Evolutionary conservation across 2,113 vertebrate genomes (phyloP).

Genomic region (Chionis minor): DNA sequence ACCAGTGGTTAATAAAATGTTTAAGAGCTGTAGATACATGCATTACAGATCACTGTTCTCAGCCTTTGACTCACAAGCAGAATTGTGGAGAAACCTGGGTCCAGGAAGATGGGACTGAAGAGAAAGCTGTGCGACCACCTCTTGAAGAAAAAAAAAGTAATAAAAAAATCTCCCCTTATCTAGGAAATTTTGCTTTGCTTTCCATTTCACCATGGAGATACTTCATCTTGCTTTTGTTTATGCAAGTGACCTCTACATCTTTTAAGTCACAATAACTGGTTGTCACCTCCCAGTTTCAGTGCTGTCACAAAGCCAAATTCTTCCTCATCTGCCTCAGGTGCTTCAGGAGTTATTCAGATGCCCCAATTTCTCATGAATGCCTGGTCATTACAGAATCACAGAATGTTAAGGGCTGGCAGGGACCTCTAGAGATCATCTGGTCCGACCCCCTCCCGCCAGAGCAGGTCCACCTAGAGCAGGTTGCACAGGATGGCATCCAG

Average conservation of each 20-base stretch:
- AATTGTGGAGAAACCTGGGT: neutral
- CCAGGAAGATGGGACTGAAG: neutral
- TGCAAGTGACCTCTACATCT: neutral
- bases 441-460: too few species aligned
- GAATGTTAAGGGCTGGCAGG: too few species aligned
- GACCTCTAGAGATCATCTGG: too few species aligned
- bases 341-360: neutral
- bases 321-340: neutral
- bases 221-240: neutral
- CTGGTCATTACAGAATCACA: neutral
- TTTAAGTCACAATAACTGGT: neutral
- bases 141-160: neutral
- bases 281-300: neutral
- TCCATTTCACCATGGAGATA: neutral
- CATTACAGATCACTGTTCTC: neutral
- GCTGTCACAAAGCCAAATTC: neutral
- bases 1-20: neutral
- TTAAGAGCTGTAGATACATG: neutral
- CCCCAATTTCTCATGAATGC: neutral
- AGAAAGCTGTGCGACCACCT: neutral
- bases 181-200: neutral
- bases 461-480: too few species aligned
- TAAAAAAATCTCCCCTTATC: neutral
- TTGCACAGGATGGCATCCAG: too few species aligned
- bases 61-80: neutral